Base-by-base conservation (phyloP, 2,113 vertebrate genomes). In the Phylloscopus trochilus region DNA sequence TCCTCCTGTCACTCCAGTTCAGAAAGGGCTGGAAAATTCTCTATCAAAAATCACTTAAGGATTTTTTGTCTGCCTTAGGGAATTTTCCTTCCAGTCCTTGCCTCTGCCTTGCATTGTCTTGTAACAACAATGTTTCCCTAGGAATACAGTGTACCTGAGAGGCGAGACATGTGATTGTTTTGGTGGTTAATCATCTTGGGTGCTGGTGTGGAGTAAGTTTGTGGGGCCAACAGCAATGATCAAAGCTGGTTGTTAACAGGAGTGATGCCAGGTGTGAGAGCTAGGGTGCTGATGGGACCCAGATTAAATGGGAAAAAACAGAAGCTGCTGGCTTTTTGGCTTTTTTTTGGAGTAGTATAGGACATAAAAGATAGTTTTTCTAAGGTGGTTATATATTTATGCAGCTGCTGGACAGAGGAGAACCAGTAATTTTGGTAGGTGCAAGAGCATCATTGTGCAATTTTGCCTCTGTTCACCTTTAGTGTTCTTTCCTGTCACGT, bases 1-100 rank as follows among this genome's bases (percentile, higher is more conserved):
- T 86, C 82, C 72, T 90, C 7, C 13, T 77, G 23, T 47, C 0
- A 4, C 9, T 89, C 47, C 86, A 43, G 70, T 55, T 85, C 37
- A 72, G 83, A 88, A 94, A 77, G 46, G 12, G 28, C 11, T 88
- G 85, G 92, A 95, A 95, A 93, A 90, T 76, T 89, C 49, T 49
- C 23, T n/a, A 6, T 78, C 60, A 72, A 18, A 88, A 81, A 43
- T 56, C 1, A 2, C 11, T 63, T 56, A 31, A 27, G 20, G 58
- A 63, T 78, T 94, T 95, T 90, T 49, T 89, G 64, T 47, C 44
- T 70, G 47, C 52, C 44, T 60, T 44, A 60, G 18, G 64, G n/a
- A 77, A 55, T 30, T 88, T 83, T 56, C 35, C 55, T 75, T 72
- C 53, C 33, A 77, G 17, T 66, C 11, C 13, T 73, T 0, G 0